These are phyloP conservation scores for Metellina segmentata DNA, from an alignment of 2,888 invertebrate genomes.

Conservation along the genomic window DNA sequence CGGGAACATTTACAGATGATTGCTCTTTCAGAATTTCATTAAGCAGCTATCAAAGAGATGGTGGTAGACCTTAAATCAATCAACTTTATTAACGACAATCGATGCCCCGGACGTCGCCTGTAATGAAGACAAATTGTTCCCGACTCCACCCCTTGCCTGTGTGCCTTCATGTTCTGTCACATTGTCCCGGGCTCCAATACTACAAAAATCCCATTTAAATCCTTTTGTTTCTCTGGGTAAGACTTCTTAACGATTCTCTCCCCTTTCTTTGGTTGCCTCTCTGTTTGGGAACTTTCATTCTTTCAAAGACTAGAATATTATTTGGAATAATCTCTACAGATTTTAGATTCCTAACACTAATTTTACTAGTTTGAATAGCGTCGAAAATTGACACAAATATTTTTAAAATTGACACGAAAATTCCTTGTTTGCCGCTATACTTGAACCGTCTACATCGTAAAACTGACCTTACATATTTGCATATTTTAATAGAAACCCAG, in stretches of 20 bases:
- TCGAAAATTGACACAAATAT: too few species aligned
- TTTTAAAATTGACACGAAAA: too few species aligned
- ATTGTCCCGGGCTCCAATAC: conserved; percentile 62
- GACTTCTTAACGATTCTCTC: conserved; percentile 46
- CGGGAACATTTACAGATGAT: conserved; percentile 57
- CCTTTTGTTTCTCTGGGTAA: conserved; percentile 57
- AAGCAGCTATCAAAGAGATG: conserved; percentile 62
- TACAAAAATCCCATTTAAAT: conserved; percentile 75
- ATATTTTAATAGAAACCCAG: too few species aligned
- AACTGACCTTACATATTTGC: too few species aligned
- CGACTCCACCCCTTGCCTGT: conserved; percentile 71
- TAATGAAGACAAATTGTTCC: conserved; percentile 74
- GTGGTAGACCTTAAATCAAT: conserved; percentile 71
- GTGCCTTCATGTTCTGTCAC: conserved; percentile 75
- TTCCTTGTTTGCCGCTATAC: too few species aligned
- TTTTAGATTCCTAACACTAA: too few species aligned
- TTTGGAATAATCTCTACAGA: too few species aligned
- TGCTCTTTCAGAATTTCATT: conserved; percentile 72
- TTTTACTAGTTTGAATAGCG: too few species aligned
- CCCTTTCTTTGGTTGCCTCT: conserved; percentile 24
- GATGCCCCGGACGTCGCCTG: conserved; percentile 62
- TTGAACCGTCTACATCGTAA: too few species aligned
- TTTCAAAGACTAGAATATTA: too few species aligned
- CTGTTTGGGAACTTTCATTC: too few species aligned
- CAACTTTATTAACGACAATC: conserved; percentile 75